Conservation (phyloP, 2,797 vertebrate genomes). For the Anabas testudineus region DNA sequence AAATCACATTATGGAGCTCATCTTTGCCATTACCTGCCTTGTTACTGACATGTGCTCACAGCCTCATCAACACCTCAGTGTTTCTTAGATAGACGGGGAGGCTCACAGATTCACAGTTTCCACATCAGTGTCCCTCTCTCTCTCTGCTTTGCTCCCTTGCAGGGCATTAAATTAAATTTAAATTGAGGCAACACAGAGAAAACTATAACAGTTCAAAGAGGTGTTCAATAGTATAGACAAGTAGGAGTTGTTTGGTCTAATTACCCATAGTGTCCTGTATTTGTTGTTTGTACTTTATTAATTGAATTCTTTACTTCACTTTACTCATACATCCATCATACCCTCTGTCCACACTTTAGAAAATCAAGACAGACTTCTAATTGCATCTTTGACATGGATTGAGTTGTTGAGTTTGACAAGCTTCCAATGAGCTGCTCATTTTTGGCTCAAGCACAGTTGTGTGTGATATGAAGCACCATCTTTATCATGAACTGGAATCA, state of each 20-base stretch:
- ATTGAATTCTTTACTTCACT: too few relatives aligned
- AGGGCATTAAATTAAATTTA: constrained; percentile 21
- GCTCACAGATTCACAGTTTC: constrained; percentile 25
- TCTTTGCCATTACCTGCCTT: constrained; percentile 53
- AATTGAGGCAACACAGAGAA: constrained; percentile 6
- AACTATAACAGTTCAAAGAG: constrained; percentile 11
- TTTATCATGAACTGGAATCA: background rate
- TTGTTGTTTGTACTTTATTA: constrained; percentile 20
- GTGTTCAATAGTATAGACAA: background rate
- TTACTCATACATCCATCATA: constrained; percentile 25
- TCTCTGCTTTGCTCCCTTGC: constrained; percentile 2
- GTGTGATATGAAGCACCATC: background rate
- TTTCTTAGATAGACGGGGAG: constrained; percentile 36
- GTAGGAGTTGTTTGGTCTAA: constrained; percentile 3
- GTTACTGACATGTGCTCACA: constrained; percentile 64
- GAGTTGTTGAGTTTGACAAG: constrained; percentile 12
- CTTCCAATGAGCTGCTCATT: background rate
- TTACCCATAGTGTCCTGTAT: constrained; percentile 21
- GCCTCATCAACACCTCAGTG: constrained; percentile 68
- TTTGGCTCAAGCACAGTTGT: background rate
- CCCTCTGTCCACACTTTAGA: constrained; percentile 8
- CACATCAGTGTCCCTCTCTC: constrained; percentile 30
- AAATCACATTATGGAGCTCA: constrained; percentile 76
- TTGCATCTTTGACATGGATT: constrained; percentile 9
- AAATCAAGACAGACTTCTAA: constrained; percentile 19